Conservation (phyloP, 1,140 invertebrate species). For the Drosophila pseudoobscura region DNA sequence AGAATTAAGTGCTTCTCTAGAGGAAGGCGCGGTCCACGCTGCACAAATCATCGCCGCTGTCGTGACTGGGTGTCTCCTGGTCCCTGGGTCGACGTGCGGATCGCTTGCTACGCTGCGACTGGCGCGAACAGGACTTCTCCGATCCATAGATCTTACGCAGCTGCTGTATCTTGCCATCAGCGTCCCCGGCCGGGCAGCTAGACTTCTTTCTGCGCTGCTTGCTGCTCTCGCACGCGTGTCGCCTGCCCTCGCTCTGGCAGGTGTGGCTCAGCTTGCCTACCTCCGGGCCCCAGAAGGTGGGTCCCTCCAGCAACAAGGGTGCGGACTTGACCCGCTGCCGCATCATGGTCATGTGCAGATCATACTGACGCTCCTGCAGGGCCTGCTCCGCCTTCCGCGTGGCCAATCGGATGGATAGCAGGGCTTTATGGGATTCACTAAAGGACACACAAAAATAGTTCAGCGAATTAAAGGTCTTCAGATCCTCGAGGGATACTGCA, state of each 20-base stretch:
- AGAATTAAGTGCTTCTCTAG: conserved; percentile 35
- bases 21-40: conserved; percentile 78
- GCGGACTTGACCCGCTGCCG: conserved; percentile 78
- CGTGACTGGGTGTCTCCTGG: conserved; percentile 53
- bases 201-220: conserved; percentile 57
- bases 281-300: conserved; percentile 76
- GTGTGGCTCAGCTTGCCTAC: conserved; percentile 75
- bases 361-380: conserved; percentile 75
- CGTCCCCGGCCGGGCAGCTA: conserved; percentile 44
- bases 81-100: conserved; percentile 28
- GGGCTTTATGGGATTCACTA: conserved; percentile 77
- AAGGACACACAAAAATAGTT: not conserved
- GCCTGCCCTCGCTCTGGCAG: conserved; percentile 64
- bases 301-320: conserved; percentile 74
- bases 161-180: conserved; percentile 55
- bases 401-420: conserved; percentile 74
- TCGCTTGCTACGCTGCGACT: conserved; percentile 59
- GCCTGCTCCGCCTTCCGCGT: conserved; percentile 81
- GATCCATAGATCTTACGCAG: conserved; percentile 74
- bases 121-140: conserved; percentile 61
- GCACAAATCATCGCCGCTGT: conserved; percentile 78
- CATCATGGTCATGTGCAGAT: conserved; percentile 82
- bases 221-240: conserved; percentile 62
- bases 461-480: not conserved
- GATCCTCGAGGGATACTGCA: not conserved